Conservation (phyloP, 2,888 invertebrate species). For the Malthinus seriepunctatus region DNA sequence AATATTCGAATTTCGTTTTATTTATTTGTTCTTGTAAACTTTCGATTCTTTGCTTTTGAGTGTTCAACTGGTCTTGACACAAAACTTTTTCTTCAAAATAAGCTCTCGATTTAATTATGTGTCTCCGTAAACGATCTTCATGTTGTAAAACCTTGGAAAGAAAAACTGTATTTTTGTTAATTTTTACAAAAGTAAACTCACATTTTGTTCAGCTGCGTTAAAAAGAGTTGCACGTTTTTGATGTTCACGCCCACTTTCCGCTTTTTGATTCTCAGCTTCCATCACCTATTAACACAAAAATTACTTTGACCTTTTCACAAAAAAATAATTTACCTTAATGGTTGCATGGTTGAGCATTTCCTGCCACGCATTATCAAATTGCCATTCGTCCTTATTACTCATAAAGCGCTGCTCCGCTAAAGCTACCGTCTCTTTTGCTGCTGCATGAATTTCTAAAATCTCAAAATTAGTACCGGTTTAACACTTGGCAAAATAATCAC, state of each 20-base stretch:
- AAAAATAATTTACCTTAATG: conserved; percentile 77
- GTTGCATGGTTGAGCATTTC: conserved; percentile 96
- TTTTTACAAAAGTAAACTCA: conserved; percentile 42
- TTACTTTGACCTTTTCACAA: no score
- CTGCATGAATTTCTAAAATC: conserved; percentile 78
- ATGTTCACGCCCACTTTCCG: conserved; percentile 87
- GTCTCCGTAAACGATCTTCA: conserved; percentile 80
- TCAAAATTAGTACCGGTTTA: no score
- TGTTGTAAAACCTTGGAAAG: conserved; percentile 70
- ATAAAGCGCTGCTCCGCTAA: conserved; percentile 83
- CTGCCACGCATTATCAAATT: conserved; percentile 96
- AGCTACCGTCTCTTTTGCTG: conserved; percentile 92
- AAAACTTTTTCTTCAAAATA: conserved; percentile 91
- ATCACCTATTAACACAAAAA: conserved; percentile 66
- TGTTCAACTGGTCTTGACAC: conserved; percentile 82
- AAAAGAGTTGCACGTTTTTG: conserved; percentile 79
- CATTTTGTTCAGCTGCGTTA: conserved; percentile 79
- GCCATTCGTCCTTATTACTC: conserved; percentile 78
- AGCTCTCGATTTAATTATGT: conserved; percentile 82
- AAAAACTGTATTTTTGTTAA: not conserved
- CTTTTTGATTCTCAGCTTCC: conserved; percentile 90
- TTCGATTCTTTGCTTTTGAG: conserved; percentile 83
- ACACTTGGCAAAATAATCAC: conserved; percentile 50
- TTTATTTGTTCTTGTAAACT: conserved; percentile 78
- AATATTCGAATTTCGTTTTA: conserved; percentile 79